Evolutionary conservation across 2,113 vertebrate genomes (phyloP).

Genomic region (Saccopteryx bilineata): DNA sequence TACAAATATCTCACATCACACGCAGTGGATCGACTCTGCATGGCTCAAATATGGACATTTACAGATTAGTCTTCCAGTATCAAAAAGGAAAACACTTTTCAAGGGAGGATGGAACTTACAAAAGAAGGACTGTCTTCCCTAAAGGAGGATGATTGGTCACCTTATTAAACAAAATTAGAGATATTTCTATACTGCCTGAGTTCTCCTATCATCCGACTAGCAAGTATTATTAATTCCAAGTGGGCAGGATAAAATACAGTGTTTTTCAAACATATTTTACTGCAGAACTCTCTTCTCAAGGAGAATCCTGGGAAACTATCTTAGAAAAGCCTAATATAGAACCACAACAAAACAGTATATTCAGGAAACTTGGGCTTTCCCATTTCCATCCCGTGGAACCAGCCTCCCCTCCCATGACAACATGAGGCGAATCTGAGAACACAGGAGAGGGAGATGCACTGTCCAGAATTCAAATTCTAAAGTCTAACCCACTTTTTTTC

Average conservation of each 20-base stretch:
- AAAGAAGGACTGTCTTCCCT: too few relatives aligned
- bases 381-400: not conserved
- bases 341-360: not conserved
- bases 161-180: not conserved
- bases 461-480: not conserved
- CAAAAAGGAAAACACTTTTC: too few relatives aligned
- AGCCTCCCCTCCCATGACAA: fast-evolving
- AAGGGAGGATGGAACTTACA: too few relatives aligned
- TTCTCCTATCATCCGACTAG: not conserved
- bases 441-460: fast-evolving
- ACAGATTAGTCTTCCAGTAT: too few relatives aligned
- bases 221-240: not conserved
- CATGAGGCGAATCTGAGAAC: not conserved
- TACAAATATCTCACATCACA: too few relatives aligned
- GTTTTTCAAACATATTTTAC: not conserved
- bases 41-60: too few relatives aligned
- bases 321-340: not conserved
- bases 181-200: not conserved
- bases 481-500: not conserved
- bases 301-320: not conserved
- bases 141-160: too few relatives aligned
- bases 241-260: not conserved
- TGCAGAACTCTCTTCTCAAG: not conserved
- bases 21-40: too few relatives aligned
- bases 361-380: not conserved